Evolutionary conservation across 2,888 invertebrate species (phyloP).

Genomic region (Galeruca laticollis): DNA sequence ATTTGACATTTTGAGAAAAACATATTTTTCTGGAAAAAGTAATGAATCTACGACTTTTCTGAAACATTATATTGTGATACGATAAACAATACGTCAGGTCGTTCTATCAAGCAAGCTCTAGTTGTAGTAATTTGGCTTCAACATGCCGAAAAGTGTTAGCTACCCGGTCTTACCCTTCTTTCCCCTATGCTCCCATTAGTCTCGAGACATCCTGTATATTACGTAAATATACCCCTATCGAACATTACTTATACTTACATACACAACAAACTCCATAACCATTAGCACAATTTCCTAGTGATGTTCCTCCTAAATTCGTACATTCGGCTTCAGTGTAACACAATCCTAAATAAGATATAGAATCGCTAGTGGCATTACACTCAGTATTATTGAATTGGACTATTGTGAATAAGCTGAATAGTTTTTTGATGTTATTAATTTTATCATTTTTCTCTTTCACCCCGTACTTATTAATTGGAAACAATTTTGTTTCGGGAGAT

Average conservation of each 20-base stretch:
- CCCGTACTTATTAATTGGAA: conserved; percentile 41
- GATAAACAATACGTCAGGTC: too few relatives aligned
- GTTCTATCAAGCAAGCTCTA: too few relatives aligned
- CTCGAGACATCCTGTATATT: too few relatives aligned
- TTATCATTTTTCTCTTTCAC: conserved; percentile 60
- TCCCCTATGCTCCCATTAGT: too few relatives aligned
- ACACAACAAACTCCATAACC: conserved; percentile 82
- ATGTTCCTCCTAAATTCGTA: conserved; percentile 71
- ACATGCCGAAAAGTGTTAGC: too few relatives aligned
- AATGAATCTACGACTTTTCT: too few relatives aligned
- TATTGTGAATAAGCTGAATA: conserved; percentile 79
- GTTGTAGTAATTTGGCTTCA: too few relatives aligned
- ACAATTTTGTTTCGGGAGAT: conserved; percentile 47
- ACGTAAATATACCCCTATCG: too few relatives aligned
- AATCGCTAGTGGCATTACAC: conserved; percentile 70
- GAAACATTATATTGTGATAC: too few relatives aligned
- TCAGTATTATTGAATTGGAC: conserved; percentile 77
- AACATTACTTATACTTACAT: conserved; percentile 74
- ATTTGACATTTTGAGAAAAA: too few relatives aligned
- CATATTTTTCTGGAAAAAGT: too few relatives aligned
- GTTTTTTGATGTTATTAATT: conserved; percentile 62
- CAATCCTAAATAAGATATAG: conserved; percentile 75
- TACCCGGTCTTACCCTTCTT: too few relatives aligned
- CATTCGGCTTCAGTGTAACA: conserved; percentile 80
- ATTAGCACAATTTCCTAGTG: conserved; percentile 78